Evolutionary conservation across 2,797 vertebrate species (phyloP).

Genomic region (Siniperca scherzeri): DNA sequence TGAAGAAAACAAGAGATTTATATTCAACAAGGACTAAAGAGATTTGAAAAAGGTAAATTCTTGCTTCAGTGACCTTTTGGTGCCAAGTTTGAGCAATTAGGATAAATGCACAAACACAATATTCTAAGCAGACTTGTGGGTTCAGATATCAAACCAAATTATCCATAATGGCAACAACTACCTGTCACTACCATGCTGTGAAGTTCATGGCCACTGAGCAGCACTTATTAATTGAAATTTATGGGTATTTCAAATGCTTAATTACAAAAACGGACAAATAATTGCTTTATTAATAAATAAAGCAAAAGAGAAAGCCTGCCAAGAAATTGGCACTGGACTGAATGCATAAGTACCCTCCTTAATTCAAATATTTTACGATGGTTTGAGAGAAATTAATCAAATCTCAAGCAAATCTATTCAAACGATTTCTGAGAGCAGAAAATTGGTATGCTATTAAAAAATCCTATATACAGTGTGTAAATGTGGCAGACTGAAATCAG

Average conservation of each 20-base stretch:
- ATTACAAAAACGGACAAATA: slow-evolving; percentile 45
- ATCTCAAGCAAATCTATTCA: neutral
- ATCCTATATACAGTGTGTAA: neutral
- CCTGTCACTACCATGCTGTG: slow-evolving; percentile 58
- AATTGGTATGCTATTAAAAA: neutral
- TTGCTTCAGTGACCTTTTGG: slow-evolving; percentile 9
- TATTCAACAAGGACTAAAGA: slow-evolving; percentile 38
- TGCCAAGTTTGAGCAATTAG: slow-evolving; percentile 38
- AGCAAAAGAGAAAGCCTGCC: slow-evolving; percentile 43
- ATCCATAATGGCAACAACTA: slow-evolving; percentile 44
- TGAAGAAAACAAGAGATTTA: slow-evolving; percentile 53
- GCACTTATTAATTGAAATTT: slow-evolving; percentile 57
- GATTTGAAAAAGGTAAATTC: slow-evolving; percentile 31
- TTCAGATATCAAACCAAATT: slow-evolving; percentile 54
- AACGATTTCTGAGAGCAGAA: slow-evolving; percentile 3
- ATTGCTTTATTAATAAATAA: slow-evolving; percentile 66
- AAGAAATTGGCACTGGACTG: slow-evolving; percentile 18
- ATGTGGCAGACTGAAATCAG: neutral
- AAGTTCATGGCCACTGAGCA: slow-evolving; percentile 51
- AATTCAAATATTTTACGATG: neutral
- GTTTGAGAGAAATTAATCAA: neutral
- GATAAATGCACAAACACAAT: slow-evolving; percentile 18
- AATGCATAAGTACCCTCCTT: slow-evolving; percentile 27
- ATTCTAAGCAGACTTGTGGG: slow-evolving; percentile 18
- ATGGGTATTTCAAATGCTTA: slow-evolving; percentile 53